Evolutionary conservation across 1,140 invertebrate species (phyloP).

Genomic region (Dendroctonus valens): DNA sequence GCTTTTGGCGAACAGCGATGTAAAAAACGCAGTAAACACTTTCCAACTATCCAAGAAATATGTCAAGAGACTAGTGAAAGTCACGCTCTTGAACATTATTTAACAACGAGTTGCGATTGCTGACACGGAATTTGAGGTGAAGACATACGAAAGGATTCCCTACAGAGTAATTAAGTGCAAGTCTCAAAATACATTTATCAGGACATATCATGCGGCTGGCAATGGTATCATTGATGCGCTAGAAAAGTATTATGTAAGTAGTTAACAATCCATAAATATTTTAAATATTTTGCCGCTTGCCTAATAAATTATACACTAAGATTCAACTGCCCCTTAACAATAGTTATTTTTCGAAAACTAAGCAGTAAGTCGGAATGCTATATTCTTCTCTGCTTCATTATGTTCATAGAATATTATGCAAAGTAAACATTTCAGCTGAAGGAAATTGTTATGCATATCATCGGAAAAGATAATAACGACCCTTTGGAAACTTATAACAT

Average conservation of each 20-base stretch:
- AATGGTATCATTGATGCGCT: constrained; percentile 23
- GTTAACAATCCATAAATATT: neutral
- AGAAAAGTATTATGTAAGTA: constrained; percentile 28
- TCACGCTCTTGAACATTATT: constrained; percentile 13
- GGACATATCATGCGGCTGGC: constrained; percentile 2
- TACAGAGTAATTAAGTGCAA: constrained; percentile 15
- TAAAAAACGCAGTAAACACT: constrained; percentile 13
- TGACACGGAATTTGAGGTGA: constrained; percentile 12
- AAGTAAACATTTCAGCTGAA: constrained; percentile 9
- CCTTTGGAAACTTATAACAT: constrained; percentile 20
- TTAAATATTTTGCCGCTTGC: too few relatives aligned
- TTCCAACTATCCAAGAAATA: constrained; percentile 20
- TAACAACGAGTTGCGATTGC: constrained; percentile 15
- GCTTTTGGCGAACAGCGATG: constrained; percentile 3
- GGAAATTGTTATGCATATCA: constrained; percentile 13
- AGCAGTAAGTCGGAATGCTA: too few relatives aligned
- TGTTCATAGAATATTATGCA: too few relatives aligned
- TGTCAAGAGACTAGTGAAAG: constrained; percentile 15
- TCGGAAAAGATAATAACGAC: constrained; percentile 4
- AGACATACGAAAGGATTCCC: constrained; percentile 4
- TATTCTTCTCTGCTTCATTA: too few relatives aligned
- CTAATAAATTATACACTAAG: too few relatives aligned
- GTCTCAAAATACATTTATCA: constrained; percentile 19
- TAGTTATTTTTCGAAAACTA: neutral
- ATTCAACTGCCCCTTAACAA: neutral